Percentiles rank a stretch among this genome's conserved stretches.
These are phyloP conservation scores for Brotula barbata DNA, from an alignment of 2,797 vertebrate species.

Conservation along the genomic window DNA sequence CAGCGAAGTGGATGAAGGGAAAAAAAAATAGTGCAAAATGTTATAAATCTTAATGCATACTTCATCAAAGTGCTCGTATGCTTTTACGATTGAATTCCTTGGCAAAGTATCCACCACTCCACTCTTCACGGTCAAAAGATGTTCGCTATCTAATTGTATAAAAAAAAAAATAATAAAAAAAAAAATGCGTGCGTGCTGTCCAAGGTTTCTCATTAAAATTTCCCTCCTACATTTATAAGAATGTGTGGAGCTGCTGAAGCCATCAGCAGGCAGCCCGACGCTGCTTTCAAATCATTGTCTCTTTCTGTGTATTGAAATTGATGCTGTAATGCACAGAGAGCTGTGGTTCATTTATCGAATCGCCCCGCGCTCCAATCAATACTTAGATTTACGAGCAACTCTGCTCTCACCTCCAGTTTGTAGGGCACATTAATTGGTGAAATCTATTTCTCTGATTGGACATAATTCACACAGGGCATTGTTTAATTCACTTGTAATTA, in stretches of 20 bases:
- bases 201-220: slow-evolving; percentile 26
- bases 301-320: slow-evolving; percentile 29
- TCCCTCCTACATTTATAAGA: slow-evolving; percentile 3
- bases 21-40: too few species aligned
- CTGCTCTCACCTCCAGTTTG: slow-evolving; percentile 57
- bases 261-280: slow-evolving; percentile 34
- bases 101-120: too few species aligned
- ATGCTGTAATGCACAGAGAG: slow-evolving; percentile 41
- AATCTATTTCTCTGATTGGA: slow-evolving; percentile 77
- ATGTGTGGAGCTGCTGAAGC: slow-evolving; percentile 10
- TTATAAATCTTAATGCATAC: too few species aligned
- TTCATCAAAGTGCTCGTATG: too few species aligned
- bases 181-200: slow-evolving; percentile 1
- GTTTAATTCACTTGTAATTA: slow-evolving; percentile 79
- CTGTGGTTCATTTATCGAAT: slow-evolving; percentile 59
- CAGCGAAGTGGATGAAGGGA: too few species aligned
- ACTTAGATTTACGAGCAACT: slow-evolving; percentile 68
- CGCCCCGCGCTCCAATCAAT: slow-evolving; percentile 68
- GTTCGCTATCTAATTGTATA: too few species aligned
- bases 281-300: slow-evolving; percentile 41
- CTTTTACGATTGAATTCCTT: too few species aligned
- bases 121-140: too few species aligned
- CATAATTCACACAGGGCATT: slow-evolving; percentile 72
- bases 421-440: slow-evolving; percentile 73
- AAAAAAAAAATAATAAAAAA: too few species aligned